Evolutionary conservation across 2,888 invertebrate species (phyloP).

Genomic region (Kryphioiulus occultus): DNA sequence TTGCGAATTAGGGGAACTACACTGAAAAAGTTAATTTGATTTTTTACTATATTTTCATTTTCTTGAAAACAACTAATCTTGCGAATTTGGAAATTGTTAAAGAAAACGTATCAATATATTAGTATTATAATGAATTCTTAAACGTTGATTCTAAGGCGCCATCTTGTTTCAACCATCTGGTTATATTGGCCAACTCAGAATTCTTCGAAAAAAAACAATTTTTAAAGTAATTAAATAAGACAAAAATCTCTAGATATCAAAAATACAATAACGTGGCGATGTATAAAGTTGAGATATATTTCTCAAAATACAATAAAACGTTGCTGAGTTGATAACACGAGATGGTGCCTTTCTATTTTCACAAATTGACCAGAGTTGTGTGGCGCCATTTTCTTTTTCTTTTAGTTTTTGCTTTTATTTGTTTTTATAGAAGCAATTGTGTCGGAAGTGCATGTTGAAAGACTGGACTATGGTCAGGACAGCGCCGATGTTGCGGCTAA

Average conservation of each 20-base stretch:
- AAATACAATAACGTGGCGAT: too few relatives aligned
- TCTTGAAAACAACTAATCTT: too few relatives aligned
- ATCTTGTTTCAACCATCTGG: background rate
- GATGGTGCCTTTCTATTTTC: background rate
- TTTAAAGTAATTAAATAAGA: background rate
- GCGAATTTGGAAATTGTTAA: too few relatives aligned
- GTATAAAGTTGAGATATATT: too few relatives aligned
- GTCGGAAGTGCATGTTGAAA: constrained; percentile 47
- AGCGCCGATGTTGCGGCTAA: background rate
- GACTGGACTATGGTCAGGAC: background rate
- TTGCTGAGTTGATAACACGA: too few relatives aligned
- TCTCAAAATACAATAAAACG: too few relatives aligned
- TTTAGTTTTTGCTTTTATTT: constrained; percentile 58
- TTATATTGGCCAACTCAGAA: background rate
- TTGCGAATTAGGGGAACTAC: background rate
- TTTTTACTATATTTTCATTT: too few relatives aligned
- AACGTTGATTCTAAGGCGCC: background rate
- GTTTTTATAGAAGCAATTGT: constrained; percentile 50
- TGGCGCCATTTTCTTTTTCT: background rate
- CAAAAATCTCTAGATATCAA: too few relatives aligned
- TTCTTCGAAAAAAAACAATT: background rate
- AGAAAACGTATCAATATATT: too few relatives aligned
- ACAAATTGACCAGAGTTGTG: constrained; percentile 38
- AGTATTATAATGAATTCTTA: background rate
- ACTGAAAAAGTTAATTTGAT: too few relatives aligned